These are phyloP conservation scores for Fukomys damarensis DNA, from an alignment of 2,113 vertebrate species.

Conservation along the genomic window DNA sequence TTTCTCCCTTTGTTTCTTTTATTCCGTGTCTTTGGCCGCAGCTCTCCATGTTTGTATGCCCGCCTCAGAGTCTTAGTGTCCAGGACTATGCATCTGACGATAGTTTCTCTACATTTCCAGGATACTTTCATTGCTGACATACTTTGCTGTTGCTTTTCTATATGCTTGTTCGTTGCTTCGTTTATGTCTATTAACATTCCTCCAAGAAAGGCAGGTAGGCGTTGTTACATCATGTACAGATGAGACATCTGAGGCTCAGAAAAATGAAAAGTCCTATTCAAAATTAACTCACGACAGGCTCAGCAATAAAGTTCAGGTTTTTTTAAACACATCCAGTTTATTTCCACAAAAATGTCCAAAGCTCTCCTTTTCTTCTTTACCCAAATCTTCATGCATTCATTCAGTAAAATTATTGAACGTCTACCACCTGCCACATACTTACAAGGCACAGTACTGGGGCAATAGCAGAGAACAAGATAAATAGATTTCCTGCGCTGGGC, in stretches of 20 bases:
- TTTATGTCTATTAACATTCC: neutral
- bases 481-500: neutral
- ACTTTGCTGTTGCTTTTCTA: conserved; percentile 6
- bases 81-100: neutral
- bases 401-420: neutral
- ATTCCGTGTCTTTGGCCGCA: neutral
- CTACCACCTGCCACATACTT: neutral
- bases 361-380: neutral
- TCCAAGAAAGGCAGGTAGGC: neutral
- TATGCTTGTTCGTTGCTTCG: neutral
- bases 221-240: neutral
- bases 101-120: neutral
- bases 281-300: neutral
- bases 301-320: neutral
- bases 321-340: neutral
- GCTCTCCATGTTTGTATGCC: neutral
- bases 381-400: neutral
- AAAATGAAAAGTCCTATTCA: neutral
- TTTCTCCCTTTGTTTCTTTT: neutral
- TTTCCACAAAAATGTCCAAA: neutral
- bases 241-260: neutral
- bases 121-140: neutral
- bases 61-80: neutral
- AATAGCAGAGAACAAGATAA: neutral
- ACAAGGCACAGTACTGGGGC: neutral